phyloP scores from a whole-genome alignment of 2,113 vertebrate species.

The Malurus melanocephalus region DNA sequence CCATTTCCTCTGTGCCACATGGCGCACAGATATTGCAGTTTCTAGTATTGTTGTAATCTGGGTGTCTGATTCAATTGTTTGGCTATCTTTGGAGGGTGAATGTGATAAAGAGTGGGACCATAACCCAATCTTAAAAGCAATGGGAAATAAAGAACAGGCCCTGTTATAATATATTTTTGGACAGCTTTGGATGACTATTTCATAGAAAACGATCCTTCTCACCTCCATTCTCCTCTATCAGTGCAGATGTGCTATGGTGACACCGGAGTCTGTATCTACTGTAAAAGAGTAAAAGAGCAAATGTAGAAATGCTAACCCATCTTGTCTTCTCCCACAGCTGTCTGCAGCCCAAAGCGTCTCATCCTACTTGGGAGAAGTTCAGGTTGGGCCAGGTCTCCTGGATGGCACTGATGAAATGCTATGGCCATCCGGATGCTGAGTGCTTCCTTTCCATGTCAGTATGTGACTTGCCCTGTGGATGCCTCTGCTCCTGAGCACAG shows the following conservation, averaged over 20 bases:
- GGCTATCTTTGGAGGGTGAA: constrained; percentile 49
- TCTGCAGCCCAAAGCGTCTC: background rate
- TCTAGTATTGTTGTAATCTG: constrained; percentile 32
- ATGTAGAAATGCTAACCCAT: background rate
- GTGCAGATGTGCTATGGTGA: background rate
- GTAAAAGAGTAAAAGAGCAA: background rate
- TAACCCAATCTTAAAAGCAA: constrained; percentile 58
- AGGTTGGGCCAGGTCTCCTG: background rate
- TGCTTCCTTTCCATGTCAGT: background rate
- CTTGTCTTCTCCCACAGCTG: background rate
- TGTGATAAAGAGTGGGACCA: constrained; percentile 46
- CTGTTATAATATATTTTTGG: constrained; percentile 10
- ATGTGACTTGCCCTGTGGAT: background rate
- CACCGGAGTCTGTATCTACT: background rate
- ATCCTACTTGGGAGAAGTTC: background rate
- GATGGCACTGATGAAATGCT: accelerated
- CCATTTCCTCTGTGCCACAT: constrained; percentile 32
- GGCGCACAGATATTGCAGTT: background rate
- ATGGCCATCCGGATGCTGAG: background rate
- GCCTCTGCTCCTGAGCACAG: background rate
- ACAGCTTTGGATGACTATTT: constrained; percentile 9
- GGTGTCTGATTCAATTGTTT: constrained; percentile 54
- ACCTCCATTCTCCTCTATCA: background rate
- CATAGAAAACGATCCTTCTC: background rate
- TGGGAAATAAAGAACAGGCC: constrained; percentile 36